Conservation (phyloP, 2,113 vertebrate species). For the Sphyrna mokarran region DNA sequence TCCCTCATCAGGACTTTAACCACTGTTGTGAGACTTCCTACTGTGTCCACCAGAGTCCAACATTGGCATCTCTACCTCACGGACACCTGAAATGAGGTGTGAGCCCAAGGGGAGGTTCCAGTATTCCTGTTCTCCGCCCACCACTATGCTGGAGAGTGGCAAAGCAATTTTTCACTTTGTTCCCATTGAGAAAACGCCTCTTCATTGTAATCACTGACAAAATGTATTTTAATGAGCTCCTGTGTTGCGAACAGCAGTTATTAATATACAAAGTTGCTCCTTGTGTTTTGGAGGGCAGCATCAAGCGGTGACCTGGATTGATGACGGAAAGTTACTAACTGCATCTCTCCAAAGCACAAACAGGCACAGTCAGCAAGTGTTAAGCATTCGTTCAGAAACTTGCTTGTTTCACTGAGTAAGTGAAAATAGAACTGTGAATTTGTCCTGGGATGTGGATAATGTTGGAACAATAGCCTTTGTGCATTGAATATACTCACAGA, state of each 20-base stretch:
- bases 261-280: neutral
- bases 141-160: neutral
- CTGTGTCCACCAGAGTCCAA: too few relatives aligned
- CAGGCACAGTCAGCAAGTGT: neutral
- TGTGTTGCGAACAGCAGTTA: neutral
- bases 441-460: neutral
- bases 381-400: neutral
- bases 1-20: too few relatives aligned
- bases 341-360: neutral
- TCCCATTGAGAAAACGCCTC: neutral
- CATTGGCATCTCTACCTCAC: too few relatives aligned
- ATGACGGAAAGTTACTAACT: neutral
- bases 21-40: too few relatives aligned
- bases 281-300: neutral
- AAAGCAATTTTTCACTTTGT: neutral
- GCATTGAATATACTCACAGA: neutral
- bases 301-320: neutral
- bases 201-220: neutral
- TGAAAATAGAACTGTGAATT: neutral
- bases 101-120: neutral
- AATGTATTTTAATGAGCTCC: neutral
- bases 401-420: neutral
- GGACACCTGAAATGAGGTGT: neutral
- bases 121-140: neutral
- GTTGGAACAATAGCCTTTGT: slow-evolving; percentile 5